phyloP scores from a whole-genome alignment of 2,113 vertebrate genomes.

The Hylia prasina region DNA sequence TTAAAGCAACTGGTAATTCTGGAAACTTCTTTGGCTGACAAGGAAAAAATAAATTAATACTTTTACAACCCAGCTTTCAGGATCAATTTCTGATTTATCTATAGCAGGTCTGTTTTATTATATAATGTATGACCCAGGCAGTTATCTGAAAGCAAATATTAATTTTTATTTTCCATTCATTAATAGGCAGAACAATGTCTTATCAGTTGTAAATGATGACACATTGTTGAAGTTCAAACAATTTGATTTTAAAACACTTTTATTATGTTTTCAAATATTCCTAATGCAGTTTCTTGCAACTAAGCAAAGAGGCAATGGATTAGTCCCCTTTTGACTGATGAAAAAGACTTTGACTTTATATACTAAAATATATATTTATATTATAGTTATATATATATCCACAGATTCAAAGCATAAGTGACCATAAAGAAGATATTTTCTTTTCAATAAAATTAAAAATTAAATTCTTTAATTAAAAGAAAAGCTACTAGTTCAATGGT shows the following conservation, averaged over 20 bases:
- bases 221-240: not conserved
- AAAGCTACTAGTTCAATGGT: not conserved
- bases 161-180: not conserved
- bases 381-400: not conserved
- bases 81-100: not conserved
- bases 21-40: not conserved
- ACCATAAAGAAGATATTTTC: not conserved
- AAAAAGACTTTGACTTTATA: not conserved
- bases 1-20: not conserved
- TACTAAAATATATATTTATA: not conserved
- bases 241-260: not conserved
- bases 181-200: not conserved
- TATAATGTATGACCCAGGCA: not conserved
- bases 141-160: constrained; percentile 6
- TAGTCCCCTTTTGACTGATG: not conserved
- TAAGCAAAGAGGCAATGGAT: not conserved
- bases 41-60: not conserved
- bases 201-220: not conserved
- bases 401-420: not conserved
- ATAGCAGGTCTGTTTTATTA: not conserved
- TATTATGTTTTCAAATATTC: not conserved
- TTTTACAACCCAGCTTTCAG: not conserved
- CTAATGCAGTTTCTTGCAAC: not conserved
- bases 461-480: not conserved
- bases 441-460: not conserved